Conservation (phyloP, 2,888 invertebrate genomes). For the Temnothorax ravouxi region DNA sequence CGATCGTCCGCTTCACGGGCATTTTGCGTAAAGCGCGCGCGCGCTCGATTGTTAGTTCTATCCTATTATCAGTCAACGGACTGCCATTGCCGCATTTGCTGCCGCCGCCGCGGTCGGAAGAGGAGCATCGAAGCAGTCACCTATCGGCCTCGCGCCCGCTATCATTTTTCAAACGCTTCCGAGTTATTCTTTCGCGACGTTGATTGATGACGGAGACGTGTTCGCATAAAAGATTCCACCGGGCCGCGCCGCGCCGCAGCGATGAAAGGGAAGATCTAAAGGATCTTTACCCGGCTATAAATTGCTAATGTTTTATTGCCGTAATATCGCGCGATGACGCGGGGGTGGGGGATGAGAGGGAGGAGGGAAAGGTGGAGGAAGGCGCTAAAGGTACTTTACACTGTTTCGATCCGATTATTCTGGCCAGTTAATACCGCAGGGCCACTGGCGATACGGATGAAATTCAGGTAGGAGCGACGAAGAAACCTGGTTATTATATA, state of each 20-base stretch:
- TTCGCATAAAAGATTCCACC: constrained; percentile 69
- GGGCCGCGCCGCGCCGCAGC: constrained; percentile 57
- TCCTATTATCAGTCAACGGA: constrained; percentile 62
- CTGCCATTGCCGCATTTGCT: constrained; percentile 3
- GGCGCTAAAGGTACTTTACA: constrained; percentile 6
- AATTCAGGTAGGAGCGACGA: constrained; percentile 37
- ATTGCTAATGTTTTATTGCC: constrained; percentile 71
- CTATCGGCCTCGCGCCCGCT: constrained; percentile 44
- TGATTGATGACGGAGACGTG: constrained; percentile 71
- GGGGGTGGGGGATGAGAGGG: neutral
- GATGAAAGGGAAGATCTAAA: constrained; percentile 69
- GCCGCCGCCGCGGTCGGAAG: constrained; percentile 46
- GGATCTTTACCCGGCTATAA: constrained; percentile 65
- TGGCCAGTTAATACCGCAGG: constrained; percentile 22
- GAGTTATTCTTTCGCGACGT: constrained; percentile 71
- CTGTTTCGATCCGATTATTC: constrained; percentile 38
- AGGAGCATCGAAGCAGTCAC: constrained; percentile 60
- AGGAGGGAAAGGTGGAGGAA: neutral
- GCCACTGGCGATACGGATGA: neutral
- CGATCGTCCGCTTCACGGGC: constrained; percentile 38
- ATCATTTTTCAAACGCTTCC: constrained; percentile 72
- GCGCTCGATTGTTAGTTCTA: constrained; percentile 57
- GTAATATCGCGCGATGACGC: constrained; percentile 40
- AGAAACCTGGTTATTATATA: constrained; percentile 58
- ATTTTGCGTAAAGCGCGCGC: constrained; percentile 52